phyloP scores from a whole-genome alignment of 2,113 vertebrate species.

The Pituophis catenifer region DNA sequence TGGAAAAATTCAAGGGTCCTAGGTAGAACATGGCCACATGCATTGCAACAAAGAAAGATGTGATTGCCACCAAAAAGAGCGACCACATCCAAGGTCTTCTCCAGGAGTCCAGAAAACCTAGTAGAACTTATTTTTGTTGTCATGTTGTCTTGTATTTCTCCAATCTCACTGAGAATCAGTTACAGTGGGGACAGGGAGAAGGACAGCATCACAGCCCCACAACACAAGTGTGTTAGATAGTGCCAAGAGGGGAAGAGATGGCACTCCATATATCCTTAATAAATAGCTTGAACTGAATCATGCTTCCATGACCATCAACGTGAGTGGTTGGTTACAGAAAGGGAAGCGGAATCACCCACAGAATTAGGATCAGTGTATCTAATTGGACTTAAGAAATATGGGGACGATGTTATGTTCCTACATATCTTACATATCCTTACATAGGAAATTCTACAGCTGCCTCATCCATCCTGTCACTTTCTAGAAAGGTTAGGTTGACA shows the following conservation, averaged over 20 bases:
- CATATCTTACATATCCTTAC: neutral
- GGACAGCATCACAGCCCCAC: neutral
- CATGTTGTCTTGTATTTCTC: neutral
- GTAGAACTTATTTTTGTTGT: neutral
- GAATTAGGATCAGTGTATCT: neutral
- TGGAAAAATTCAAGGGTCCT: neutral
- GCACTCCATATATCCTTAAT: neutral
- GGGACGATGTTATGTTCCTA: neutral
- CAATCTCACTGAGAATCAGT: neutral
- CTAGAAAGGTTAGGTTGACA: neutral
- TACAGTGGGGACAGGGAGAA: neutral
- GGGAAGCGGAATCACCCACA: neutral
- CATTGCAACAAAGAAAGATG: neutral
- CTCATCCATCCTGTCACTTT: neutral
- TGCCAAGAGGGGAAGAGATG: neutral
- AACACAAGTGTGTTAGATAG: neutral
- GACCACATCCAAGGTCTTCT: neutral
- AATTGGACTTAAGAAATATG: neutral
- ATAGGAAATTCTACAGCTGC: slow-evolving; percentile 7
- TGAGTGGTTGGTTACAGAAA: no score
- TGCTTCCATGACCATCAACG: neutral
- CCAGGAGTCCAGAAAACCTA: neutral
- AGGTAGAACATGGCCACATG: neutral
- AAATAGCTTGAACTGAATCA: no score
- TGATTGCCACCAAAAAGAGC: no score